phyloP scores from a whole-genome alignment of 1,140 invertebrate genomes.

The Subanguina moxae region DNA sequence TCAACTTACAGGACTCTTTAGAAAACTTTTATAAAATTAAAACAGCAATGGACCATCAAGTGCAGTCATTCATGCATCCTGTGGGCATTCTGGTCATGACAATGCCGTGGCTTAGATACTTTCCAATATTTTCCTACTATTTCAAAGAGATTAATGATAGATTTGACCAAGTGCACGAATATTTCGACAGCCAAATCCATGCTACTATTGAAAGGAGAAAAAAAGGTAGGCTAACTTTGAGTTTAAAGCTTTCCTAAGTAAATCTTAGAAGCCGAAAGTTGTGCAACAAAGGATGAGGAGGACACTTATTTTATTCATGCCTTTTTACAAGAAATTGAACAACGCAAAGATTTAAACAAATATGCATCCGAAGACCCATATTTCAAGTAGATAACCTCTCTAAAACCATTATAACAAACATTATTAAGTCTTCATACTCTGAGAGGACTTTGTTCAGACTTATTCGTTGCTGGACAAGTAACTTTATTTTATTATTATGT shows the following conservation, averaged over 20 bases:
- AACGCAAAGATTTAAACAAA: neutral
- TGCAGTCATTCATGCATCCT: neutral
- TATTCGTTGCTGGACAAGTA: neutral
- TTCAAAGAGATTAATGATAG: neutral
- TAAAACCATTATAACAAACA: neutral
- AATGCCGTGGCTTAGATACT: neutral
- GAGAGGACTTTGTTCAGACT: neutral
- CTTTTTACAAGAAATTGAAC: neutral
- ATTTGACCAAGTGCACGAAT: neutral
- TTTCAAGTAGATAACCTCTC: slow-evolving; percentile 2
- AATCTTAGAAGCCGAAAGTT: neutral
- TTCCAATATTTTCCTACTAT: neutral
- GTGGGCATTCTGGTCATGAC: neutral
- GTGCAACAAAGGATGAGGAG: neutral
- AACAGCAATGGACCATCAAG: neutral
- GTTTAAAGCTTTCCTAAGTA: neutral
- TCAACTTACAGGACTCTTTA: neutral
- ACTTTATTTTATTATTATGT: neutral
- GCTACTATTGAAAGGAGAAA: neutral
- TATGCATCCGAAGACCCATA: neutral
- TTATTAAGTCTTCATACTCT: neutral
- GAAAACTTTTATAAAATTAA: neutral
- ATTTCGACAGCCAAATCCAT: neutral
- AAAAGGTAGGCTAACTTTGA: neutral
- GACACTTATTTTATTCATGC: neutral